Base-by-base conservation (phyloP, 2,888 invertebrate species). In the Melitaea athalia region DNA sequence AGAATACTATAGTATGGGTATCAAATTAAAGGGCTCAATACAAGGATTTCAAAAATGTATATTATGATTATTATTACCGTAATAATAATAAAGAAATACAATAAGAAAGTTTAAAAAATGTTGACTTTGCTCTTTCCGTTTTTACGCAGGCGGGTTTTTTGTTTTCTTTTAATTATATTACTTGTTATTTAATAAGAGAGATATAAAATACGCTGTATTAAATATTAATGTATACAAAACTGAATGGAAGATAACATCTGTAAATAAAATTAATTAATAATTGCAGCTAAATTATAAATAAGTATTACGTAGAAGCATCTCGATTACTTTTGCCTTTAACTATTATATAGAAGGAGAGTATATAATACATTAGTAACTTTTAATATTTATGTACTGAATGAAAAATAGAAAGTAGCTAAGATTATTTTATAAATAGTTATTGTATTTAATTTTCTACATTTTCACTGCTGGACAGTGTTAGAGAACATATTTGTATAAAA, bases 391-490 rank as follows among this genome's bases (percentile, higher is more conserved):
- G 38, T 15, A 15, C 31, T 31, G n/a, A 33, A 49, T 15, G n/a
- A n/a, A n/a, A n/a, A n/a, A n/a, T n/a, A n/a, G n/a, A n/a, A n/a
- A n/a, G n/a, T n/a, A 24, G 24, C 12, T 53, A 31, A 7, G 5
- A 38, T 38, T 38, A 5, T 3, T 38, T 38, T 38, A 38, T 38
- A 38, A 7, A 5, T 38, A 3, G 11, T 1, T 57, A 57, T 57
- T 38, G 38, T 61, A 42, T 57, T n/a, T 4, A 42, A 14, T 33
- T 42, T 15, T 42, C 15, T 42, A 4, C 4, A 11, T 10, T 42
- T 3, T 10, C 57, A 57, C 57, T 42, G 57, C 57, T 57, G 57
- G 38, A 38, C 57, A 42, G 57, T 57, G 57, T 42, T n/a, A 11
- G 1, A 57, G 15, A 33, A 12, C 24, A 31, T 14, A 14, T 42